Evolutionary conservation across 2,113 vertebrate species (phyloP).

Genomic region (Condylura cristata): DNA sequence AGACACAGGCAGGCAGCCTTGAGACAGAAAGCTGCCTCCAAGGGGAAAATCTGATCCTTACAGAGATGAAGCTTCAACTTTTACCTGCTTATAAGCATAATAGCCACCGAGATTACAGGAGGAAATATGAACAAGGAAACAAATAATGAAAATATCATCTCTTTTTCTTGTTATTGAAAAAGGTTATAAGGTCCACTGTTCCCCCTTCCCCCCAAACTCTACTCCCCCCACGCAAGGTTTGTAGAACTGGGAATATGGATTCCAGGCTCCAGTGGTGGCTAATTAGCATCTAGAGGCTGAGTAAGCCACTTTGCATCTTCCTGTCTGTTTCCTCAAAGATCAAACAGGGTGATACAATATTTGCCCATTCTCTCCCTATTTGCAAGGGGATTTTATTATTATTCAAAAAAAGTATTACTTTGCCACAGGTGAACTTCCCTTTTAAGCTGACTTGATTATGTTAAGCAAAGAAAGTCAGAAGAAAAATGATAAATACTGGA

Average conservation of each 20-base stretch:
- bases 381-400: not conserved
- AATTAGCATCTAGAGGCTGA: not conserved
- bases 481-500: no score
- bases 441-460: not conserved
- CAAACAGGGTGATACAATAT: not conserved
- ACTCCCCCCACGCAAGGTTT: no score
- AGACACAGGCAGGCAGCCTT: no score
- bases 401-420: not conserved
- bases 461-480: no score
- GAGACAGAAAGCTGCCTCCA: no score
- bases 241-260: not conserved
- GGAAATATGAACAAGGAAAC: no score
- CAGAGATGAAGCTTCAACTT: not conserved
- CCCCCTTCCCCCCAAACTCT: no score
- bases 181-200: not conserved
- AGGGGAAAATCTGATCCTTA: not conserved
- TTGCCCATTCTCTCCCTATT: not conserved
- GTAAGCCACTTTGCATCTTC: not conserved
- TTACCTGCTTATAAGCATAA: not conserved
- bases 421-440: not conserved
- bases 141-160: not conserved
- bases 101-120: not conserved
- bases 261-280: not conserved
- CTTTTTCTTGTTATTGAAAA: not conserved
- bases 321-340: not conserved